Evolutionary conservation across 2,888 invertebrate genomes (phyloP).

Genomic region (Acleris literana): DNA sequence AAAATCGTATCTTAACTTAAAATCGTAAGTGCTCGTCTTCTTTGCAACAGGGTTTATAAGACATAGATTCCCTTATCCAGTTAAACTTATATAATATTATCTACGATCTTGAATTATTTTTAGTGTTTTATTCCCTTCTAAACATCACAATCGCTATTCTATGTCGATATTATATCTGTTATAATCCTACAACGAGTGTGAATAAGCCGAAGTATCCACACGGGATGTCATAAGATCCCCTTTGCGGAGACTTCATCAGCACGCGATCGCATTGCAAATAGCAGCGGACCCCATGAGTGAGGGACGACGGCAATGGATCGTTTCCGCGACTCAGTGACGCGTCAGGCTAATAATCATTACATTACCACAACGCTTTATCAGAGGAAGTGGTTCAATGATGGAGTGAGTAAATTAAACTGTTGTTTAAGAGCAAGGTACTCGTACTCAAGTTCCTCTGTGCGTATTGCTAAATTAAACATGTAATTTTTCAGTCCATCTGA

Average conservation of each 20-base stretch:
- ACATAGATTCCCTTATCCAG: too few relatives aligned
- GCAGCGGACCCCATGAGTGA: conserved; percentile 61
- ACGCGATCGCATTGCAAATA: conserved; percentile 65
- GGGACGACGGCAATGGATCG: conserved; percentile 70
- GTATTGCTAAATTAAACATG: too few relatives aligned
- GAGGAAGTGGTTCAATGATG: conserved; percentile 17
- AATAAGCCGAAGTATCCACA: neutral
- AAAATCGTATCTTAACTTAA: too few relatives aligned
- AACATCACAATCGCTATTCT: too few relatives aligned
- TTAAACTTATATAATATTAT: too few relatives aligned
- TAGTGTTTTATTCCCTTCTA: neutral
- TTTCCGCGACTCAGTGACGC: conserved; percentile 67
- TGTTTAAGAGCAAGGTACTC: neutral
- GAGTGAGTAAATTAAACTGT: conserved; percentile 12
- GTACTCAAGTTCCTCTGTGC: too few relatives aligned
- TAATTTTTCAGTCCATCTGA: neutral
- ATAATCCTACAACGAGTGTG: neutral
- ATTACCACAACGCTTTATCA: conserved; percentile 31
- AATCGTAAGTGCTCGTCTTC: too few relatives aligned
- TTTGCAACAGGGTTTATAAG: too few relatives aligned
- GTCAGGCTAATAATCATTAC: conserved; percentile 57
- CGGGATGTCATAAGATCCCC: conserved; percentile 44
- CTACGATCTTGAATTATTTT: neutral
- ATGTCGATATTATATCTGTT: too few relatives aligned
- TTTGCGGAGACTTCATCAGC: conserved; percentile 65